Base-by-base conservation (phyloP, 2,797 vertebrate genomes). In the Ceyx erithaca region DNA sequence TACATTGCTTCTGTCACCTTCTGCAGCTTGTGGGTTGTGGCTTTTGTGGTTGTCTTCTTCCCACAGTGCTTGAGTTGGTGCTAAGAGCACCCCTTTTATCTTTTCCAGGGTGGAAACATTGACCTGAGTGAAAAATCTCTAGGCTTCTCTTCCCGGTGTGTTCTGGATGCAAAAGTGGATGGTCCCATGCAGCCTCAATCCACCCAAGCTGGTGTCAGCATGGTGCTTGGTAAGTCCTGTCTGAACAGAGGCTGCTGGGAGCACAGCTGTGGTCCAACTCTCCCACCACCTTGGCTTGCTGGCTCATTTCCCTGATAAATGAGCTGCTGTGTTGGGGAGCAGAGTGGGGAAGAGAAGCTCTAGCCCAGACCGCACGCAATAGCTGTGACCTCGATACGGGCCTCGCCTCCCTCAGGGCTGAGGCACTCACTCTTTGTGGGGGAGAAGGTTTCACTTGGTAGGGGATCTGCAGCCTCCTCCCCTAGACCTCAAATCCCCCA, bases 1-100 rank as follows among this genome's bases (percentile, higher is more conserved):
- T 40, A 14, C 0, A 0, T n/a, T 8, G 17, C n/a, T 23, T 28
- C 31, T 10, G 21, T 46, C 54, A 25, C 35, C 30, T 55, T 59
- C 55, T 28, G 26, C 16, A 72, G 57, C 49, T 80, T 10, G 14
- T 31, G 51, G 17, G 14, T 40, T 40, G 33, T 49, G 67, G 10
- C 20, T 71, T 9, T 16, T 30, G 37, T 5, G 18, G 46, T 45
- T 19, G 1, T 23, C 15, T 63, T 58, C 40, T 19, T 76, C 48
- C 28, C 19, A 9, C 2, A 26, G 61, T 2, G 1, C 40, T 72
- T 26, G 41, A 48, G 40, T 25, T 18, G 46, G 25, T 40, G 6
- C 46, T 12, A 6, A 8, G 12, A 46, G 9, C 30, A 57, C 22
- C 35, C 41, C 20, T 69, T 83, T 30, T n/a, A 6, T 40, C 20